Base-by-base conservation (phyloP, 2,797 vertebrate species). In the Epinephelus malabaricus region DNA sequence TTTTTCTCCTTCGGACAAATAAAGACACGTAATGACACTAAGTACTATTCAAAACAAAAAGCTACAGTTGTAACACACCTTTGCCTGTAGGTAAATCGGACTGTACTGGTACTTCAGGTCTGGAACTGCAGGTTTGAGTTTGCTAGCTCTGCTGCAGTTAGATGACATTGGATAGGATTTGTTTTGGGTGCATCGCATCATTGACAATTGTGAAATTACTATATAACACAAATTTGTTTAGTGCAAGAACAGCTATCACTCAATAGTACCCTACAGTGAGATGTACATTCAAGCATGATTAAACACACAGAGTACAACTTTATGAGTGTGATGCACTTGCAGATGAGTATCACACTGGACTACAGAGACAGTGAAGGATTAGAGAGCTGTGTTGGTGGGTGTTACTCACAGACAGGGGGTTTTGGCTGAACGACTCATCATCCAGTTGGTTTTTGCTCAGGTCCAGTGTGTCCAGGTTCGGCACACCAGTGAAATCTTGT, bases 371-470 rank as follows among this genome's bases (percentile, higher is more conserved):
- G 38, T 10, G 45, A 30, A 15, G 12, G 3, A 2, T 6, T 19
- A n/a, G 17, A 56, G 43, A n/a, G 14, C 19, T 23, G 70, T 51
- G 38, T 47, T 34, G 25, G 27, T 30, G 2, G 38, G 34, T 19
- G 43, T 62, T 69, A 92, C 94, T 94, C 80, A 96, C 95, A 74
- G 86, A 85, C 80, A 97, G 95, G 0, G 92, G 85, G 23, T 91
- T 86, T 6, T 75, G 88, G 70, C 86, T 85, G 58, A 97, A 85
- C 0, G 95, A 94, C 2, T 81, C 78, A 45, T 95, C 94, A 0
- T 91, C 90, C 79, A 97, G 90, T 27, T 88, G 69, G 91, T 97
- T 97, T 66, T 93, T 92, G 88, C 96, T 97, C 79, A 97, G 92
- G 84, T 97, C 95, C 84, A 97, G 80, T 9, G 92, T 86, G 76